Percentiles rank a stretch among this genome's conserved stretches.
Conservation (phyloP, 2,888 invertebrate genomes). For the Caenorhabditis panamensis region DNA sequence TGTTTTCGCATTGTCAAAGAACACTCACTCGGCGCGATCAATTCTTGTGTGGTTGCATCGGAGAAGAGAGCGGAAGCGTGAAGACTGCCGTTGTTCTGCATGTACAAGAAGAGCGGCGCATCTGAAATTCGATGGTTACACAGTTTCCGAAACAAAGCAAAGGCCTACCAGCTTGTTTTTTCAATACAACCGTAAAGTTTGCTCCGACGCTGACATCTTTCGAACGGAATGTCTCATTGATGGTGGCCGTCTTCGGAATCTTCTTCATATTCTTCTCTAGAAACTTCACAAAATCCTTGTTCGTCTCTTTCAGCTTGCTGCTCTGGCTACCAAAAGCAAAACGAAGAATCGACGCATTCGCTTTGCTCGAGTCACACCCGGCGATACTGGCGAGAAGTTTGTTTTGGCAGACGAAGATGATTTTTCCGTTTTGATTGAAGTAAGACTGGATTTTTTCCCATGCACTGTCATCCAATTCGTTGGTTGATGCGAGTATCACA, state of each 20-base stretch:
- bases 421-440: conserved; percentile 79
- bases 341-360: conserved; percentile 69
- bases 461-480: conserved; percentile 73
- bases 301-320: conserved; percentile 58
- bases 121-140: too few relatives aligned
- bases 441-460: conserved; percentile 78
- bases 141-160: too few relatives aligned
- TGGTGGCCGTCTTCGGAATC: conserved; percentile 44
- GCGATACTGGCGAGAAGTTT: conserved; percentile 77
- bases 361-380: conserved; percentile 71
- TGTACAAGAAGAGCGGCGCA: conserved; percentile 79
- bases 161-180: conserved; percentile 75
- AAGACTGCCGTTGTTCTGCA: conserved; percentile 76
- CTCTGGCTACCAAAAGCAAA: conserved; percentile 66
- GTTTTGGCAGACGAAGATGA: conserved; percentile 81
- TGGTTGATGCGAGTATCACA: conserved; percentile 77
- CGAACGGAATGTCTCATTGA: conserved; percentile 77
- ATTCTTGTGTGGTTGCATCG: conserved; percentile 77
- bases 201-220: conserved; percentile 76
- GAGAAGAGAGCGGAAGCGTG: conserved; percentile 80
- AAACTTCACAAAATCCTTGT: conserved; percentile 80
- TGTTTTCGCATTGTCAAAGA: not conserved
- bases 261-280: conserved; percentile 73
- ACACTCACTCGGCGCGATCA: conserved; percentile 66
- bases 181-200: conserved; percentile 75